Evolutionary conservation across 2,113 vertebrate genomes (phyloP), one percentile per base, ranked within the genome.

Genomic region (Balaeniceps rex): DNA sequence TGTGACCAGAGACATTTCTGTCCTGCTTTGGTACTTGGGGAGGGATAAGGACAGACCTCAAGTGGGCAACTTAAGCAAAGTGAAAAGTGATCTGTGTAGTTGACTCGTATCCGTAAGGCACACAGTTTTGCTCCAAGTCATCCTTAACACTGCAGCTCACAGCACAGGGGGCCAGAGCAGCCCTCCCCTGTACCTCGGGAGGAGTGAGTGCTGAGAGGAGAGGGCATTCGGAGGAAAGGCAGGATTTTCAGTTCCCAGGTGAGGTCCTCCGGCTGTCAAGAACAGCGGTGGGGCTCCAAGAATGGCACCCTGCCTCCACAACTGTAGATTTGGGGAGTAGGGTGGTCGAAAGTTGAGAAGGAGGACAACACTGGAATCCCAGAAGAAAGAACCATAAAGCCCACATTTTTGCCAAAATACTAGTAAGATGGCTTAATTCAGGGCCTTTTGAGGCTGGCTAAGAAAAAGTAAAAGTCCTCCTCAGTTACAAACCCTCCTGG

Each of bases 71-170:
- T 26, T 16, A 33, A 83, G 26, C 42, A 6, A 74, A 64, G 33
- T 11, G 36, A 49, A 31, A 44, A 70, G 34, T 14, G 47, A 42
- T 40, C 36, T 14, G 6, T 21, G 72, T 4, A 29, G 36, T 3
- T 44, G 42, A 36, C 29, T 84, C 3, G 1, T 11, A 51, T 0
- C 23, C 4, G 1, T 3, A 68, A 40, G 47, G 40, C 70, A 46
- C 0, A 9, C 12, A 4, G 29, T n/a, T 94, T 28, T 57, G 44
- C 40, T 29, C 33, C 0, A 0, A 78, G 64, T 24, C 64, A 57
- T 51, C 60, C 2, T 2, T 54, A 51, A 61, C 34, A 29, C 12
- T 0, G 0, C 1, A 4, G 64, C 47, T 83, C 71, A 24, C 4
- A 31, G 71, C 26, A 36, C 24, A 22, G 28, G 17, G 17, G 31